These are phyloP conservation scores for Chionis minor DNA, from an alignment of 2,113 vertebrate species.

Conservation along the genomic window DNA sequence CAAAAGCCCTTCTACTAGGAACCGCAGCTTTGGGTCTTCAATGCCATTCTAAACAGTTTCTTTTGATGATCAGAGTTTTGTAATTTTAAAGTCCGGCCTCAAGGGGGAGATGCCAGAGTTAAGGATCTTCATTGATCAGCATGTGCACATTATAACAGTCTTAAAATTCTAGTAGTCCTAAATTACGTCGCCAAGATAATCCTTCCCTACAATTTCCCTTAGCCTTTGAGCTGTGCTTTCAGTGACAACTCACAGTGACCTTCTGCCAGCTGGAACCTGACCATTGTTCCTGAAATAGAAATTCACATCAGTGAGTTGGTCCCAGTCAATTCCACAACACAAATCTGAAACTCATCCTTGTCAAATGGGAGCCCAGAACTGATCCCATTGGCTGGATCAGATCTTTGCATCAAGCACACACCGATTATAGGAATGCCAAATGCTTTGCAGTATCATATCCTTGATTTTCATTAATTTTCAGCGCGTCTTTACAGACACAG, in stretches of 20 bases:
- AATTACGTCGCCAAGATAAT: not conserved
- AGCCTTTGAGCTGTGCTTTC: not conserved
- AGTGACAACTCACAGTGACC: not conserved
- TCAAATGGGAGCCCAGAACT: not conserved
- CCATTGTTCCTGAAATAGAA: not conserved
- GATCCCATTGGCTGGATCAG: not conserved
- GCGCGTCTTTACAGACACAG: not conserved
- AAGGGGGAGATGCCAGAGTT: constrained; percentile 70
- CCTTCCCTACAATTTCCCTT: not conserved
- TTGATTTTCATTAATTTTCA: not conserved
- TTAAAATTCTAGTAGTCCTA: not conserved
- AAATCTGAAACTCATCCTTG: not conserved
- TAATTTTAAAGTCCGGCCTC: constrained; percentile 57
- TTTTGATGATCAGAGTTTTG: not conserved
- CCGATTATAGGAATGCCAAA: not conserved
- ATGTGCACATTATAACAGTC: not conserved
- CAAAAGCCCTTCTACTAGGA: not conserved
- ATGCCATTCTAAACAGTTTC: not conserved
- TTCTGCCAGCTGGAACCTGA: not conserved
- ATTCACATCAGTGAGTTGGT: not conserved
- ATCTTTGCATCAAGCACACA: not conserved
- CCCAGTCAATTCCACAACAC: not conserved
- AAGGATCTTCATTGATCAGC: constrained; percentile 38
- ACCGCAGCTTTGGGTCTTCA: not conserved
- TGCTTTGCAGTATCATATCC: not conserved